These are phyloP conservation scores for Tachysurus vachellii DNA, from an alignment of 2,113 vertebrate genomes.

Conservation along the genomic window DNA sequence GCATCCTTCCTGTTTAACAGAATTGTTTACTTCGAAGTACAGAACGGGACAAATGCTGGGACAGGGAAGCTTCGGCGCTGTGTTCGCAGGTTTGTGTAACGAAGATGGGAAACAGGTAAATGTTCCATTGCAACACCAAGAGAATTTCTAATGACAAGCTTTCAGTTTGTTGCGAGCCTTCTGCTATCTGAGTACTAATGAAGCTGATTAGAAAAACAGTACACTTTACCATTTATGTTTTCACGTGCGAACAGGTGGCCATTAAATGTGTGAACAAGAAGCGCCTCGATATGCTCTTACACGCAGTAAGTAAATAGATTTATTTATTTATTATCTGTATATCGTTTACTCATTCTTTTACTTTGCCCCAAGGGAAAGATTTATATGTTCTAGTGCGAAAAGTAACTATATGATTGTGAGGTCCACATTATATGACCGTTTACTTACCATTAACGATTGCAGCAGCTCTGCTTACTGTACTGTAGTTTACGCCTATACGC, in stretches of 20 bases:
- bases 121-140: background rate
- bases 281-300: slow-evolving; percentile 22
- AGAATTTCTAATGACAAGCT: background rate
- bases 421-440: background rate
- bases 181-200: background rate
- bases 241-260: slow-evolving; percentile 58
- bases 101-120: slow-evolving; percentile 1
- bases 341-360: background rate
- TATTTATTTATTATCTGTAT: background rate
- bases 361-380: background rate
- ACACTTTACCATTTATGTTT: background rate
- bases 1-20: background rate
- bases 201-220: background rate
- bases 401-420: no score
- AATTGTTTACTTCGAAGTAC: background rate
- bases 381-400: no score
- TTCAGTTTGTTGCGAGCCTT: background rate
- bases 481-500: background rate
- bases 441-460: background rate
- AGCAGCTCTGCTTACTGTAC: background rate
- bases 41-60: background rate
- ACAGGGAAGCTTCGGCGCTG: background rate
- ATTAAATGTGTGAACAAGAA: slow-evolving; percentile 60
- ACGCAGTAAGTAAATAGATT: slow-evolving; percentile 50
- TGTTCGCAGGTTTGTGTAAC: background rate